Base-by-base conservation (phyloP, 2,113 vertebrate genomes). In the Saguinus imperator region DNA sequence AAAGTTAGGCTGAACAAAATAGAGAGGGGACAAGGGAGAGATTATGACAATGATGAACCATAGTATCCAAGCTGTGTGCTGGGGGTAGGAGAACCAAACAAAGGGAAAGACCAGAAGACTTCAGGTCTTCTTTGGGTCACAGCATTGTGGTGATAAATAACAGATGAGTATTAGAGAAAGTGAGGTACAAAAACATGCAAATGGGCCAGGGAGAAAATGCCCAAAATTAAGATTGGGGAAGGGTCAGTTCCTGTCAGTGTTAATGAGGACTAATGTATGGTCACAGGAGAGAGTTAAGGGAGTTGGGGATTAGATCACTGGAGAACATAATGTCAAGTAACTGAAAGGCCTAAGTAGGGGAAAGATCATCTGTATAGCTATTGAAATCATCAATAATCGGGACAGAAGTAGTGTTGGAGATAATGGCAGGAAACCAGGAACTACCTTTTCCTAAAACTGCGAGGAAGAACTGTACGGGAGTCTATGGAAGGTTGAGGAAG, bases 11-110 rank as follows among this genome's bases (percentile, higher is more conserved):
- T 37, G 27, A 79, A 5, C 16, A 20, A 57, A 29, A 23, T 48
- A 11, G 16, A 58, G 40, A 55, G 11, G 21, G 27, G 23, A 0
- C 35, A 50, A 32, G 12, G 14, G 29, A 40, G 21, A 43, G 64
- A 32, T 37, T 7, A 17, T 45, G 61, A 32, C 37, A 68, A 5
- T 40, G 66, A 89, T 45, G 48, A 76, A 13, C 12, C 40, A 0
- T 0, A 3, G 6, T 17, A 20, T 11, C 16, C 4, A 18, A 55
- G 35, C 40, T 75, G 25, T 10, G 61, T 79, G 21, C 0, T 1
- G 8, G 48, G 27, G 23, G 35, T 61, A 35, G 29, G 48, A 64
- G 70, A n/a, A n/a, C 25, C 40, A 43, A 50, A 43, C 4, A 27
- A 80, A 25, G 20, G 9, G 14, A 73, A 32, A 80, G 43, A 45